phyloP scores from a whole-genome alignment of 2,113 vertebrate genomes.

The Danionella cerebrum region DNA sequence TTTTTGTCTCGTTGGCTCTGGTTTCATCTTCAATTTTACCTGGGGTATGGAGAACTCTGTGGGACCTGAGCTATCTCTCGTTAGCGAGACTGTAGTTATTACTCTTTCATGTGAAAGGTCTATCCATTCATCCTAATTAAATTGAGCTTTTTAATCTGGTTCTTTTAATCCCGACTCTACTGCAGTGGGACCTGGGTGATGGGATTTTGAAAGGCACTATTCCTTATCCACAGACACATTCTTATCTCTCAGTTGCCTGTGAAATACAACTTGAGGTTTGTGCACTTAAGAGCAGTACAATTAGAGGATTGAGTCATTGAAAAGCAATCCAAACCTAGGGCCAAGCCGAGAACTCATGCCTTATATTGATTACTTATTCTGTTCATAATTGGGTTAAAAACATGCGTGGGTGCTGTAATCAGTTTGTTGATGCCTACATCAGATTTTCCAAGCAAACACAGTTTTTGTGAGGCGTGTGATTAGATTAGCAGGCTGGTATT shows the following conservation, averaged over 20 bases:
- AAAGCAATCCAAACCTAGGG: background rate
- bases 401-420: background rate
- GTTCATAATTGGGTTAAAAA: background rate
- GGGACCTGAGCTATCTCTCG: constrained; percentile 59
- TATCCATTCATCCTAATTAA: constrained; percentile 73
- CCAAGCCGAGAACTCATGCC: background rate
- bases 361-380: background rate
- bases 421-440: background rate
- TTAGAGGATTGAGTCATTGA: constrained; percentile 47
- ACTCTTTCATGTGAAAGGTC: constrained; percentile 68
- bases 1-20: constrained; percentile 43
- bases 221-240: constrained; percentile 62
- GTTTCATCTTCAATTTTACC: constrained; percentile 71
- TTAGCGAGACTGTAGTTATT: constrained; percentile 69
- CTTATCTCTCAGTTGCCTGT: constrained; percentile 63
- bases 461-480: constrained; percentile 17
- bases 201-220: constrained; percentile 71
- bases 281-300: constrained; percentile 55
- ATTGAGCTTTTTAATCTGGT: constrained; percentile 73
- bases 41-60: constrained; percentile 59
- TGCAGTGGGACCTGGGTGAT: constrained; percentile 66
- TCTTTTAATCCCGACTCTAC: constrained; percentile 70
- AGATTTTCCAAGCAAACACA: constrained; percentile 1
- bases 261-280: constrained; percentile 66
- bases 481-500: constrained; percentile 11